These are phyloP conservation scores for Acipenser oxyrinchus DNA, from an alignment of 2,797 vertebrate genomes.

Conservation along the genomic window DNA sequence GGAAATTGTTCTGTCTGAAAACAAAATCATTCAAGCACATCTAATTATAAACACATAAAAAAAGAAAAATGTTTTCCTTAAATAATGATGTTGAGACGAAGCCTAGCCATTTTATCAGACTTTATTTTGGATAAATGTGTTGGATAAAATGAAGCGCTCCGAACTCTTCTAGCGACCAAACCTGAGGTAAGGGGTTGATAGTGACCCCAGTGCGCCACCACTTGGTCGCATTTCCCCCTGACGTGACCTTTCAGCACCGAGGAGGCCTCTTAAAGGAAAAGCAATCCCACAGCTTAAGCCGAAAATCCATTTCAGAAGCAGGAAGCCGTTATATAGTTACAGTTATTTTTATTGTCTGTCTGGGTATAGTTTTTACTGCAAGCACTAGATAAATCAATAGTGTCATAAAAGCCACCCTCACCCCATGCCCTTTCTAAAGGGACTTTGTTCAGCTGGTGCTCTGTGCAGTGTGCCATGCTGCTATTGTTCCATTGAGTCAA, in stretches of 20 bases:
- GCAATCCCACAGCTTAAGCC: constrained; percentile 68
- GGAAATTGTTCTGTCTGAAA: constrained; percentile 41
- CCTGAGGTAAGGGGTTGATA: neutral
- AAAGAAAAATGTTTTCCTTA: no score
- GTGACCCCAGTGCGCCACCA: neutral
- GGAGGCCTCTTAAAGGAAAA: constrained; percentile 51
- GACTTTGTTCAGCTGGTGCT: constrained; percentile 38
- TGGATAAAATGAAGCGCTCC: no score
- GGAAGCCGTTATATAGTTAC: constrained; percentile 90
- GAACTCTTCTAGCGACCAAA: no score
- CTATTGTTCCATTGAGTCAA: constrained; percentile 23
- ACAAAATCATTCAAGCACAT: constrained; percentile 3
- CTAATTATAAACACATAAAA: no score
- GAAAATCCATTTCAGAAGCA: constrained; percentile 88
- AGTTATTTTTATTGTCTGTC: constrained; percentile 98
- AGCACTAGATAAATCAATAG: constrained; percentile 87
- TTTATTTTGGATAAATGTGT: no score
- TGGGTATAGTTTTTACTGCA: constrained; percentile 88
- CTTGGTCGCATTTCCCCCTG: constrained; percentile 4
- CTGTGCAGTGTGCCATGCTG: constrained; percentile 32
- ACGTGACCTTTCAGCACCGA: neutral
- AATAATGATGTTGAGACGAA: no score
- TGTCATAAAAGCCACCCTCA: constrained; percentile 84
- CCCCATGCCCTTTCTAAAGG: constrained; percentile 75
- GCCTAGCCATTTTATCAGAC: no score